These are phyloP conservation scores for Hylaeus anthracinus DNA, from an alignment of 1,140 invertebrate species.

Conservation along the genomic window DNA sequence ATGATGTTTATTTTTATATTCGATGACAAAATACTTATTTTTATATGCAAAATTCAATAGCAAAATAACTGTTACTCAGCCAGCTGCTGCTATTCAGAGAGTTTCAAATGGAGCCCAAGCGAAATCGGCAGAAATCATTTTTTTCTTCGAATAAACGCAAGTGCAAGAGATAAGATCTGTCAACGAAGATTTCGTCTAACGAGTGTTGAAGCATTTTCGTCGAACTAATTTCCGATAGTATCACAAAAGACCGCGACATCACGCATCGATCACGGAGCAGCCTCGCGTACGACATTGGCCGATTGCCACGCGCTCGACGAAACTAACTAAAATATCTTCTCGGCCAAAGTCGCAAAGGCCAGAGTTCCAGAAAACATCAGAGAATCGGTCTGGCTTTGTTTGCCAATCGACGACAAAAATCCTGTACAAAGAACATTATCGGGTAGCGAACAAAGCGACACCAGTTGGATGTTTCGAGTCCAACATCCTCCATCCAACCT, in stretches of 20 bases:
- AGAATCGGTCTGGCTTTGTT: constrained; percentile 10
- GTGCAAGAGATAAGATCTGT: background rate
- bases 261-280: constrained; percentile 29
- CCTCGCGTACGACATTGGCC: constrained; percentile 55
- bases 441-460: background rate
- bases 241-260: constrained; percentile 6
- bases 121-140: no score
- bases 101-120: background rate
- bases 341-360: constrained; percentile 61
- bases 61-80: background rate
- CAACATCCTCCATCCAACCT: background rate
- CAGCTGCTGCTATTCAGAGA: no score
- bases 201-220: background rate
- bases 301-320: constrained; percentile 55
- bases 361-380: constrained; percentile 51
- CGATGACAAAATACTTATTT: background rate
- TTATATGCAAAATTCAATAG: no score
- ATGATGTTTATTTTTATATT: no score
- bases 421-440: background rate
- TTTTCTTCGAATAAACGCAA: background rate
- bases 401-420: constrained; percentile 6
- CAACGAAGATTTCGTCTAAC: background rate
- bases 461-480: background rate
- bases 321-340: constrained; percentile 60
- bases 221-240: constrained; percentile 5